Percentiles rank a stretch among this genome's conserved stretches.
Evolutionary conservation across 2,113 vertebrate genomes (phyloP).

Genomic region (Acinonyx jubatus): DNA sequence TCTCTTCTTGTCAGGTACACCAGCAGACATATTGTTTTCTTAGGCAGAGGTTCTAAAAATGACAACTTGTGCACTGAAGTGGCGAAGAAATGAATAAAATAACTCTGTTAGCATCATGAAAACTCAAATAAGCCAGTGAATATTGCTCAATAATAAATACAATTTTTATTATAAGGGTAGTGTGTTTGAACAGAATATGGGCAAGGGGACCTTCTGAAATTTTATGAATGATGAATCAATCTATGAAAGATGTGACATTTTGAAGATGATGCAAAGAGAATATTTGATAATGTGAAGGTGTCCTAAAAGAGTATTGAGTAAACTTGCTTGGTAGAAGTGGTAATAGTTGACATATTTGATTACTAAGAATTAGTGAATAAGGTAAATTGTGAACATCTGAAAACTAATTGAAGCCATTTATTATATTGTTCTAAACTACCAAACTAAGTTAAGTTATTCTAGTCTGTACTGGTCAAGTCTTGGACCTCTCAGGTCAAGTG

Average conservation of each 20-base stretch:
- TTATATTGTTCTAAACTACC: not conserved
- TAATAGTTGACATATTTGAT: not conserved
- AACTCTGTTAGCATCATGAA: not conserved
- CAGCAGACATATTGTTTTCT: not conserved
- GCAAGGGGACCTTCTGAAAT: not conserved
- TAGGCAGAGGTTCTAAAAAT: not conserved
- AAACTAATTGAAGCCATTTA: not conserved
- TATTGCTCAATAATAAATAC: not conserved
- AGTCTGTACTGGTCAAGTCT: not conserved
- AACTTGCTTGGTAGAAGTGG: not conserved
- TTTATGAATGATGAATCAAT: not conserved
- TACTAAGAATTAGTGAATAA: not conserved
- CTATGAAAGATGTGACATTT: not conserved
- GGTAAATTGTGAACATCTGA: not conserved
- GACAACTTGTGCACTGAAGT: not conserved
- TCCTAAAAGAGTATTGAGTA: not conserved
- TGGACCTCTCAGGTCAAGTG: not conserved
- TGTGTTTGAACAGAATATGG: not conserved
- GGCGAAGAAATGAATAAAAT: not conserved
- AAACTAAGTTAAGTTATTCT: not conserved
- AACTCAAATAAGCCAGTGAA: not conserved
- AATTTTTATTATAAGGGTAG: not conserved
- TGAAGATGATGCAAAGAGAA: not conserved
- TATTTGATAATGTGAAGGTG: not conserved
- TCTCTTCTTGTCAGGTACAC: not conserved